These are phyloP conservation scores for Drymonia ruficornis DNA, from an alignment of 2,888 invertebrate genomes.

Conservation along the genomic window DNA sequence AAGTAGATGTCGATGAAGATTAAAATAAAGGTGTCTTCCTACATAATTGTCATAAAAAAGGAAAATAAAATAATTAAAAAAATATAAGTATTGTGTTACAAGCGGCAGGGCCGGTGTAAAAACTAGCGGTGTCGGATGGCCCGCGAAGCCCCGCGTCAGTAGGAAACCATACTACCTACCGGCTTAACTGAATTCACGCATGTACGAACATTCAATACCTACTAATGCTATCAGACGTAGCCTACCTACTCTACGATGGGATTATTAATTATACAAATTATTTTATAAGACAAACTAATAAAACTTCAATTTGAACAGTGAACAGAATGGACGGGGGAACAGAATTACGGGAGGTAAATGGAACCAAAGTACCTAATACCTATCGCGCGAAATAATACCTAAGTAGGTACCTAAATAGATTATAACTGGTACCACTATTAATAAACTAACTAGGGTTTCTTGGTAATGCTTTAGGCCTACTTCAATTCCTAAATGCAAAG, in stretches of 20 bases:
- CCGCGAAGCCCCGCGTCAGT: conserved; percentile 52
- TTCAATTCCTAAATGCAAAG: no score
- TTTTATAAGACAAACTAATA: no score
- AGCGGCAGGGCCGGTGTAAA: conserved; percentile 49
- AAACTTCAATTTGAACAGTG: no score
- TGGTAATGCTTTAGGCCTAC: no score
- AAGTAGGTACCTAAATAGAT: no score
- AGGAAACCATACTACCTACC: conserved; percentile 75
- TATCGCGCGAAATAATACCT: no score
- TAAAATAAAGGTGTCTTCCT: not conserved
- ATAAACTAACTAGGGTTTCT: no score
- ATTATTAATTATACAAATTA: not conserved
- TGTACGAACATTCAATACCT: conserved; percentile 45
- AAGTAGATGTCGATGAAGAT: no score
- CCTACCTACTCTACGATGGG: not conserved
- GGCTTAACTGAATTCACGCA: conserved; percentile 65
- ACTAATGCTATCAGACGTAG: conserved; percentile 34
- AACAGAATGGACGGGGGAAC: no score
- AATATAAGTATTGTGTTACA: conserved; percentile 29
- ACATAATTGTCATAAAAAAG: not conserved
- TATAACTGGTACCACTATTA: no score
- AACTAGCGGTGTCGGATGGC: conserved; percentile 51
- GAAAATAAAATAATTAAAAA: conserved; percentile 1
- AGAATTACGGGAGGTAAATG: no score
- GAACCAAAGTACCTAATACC: no score